These are phyloP conservation scores for Lophius americanus DNA, from an alignment of 2,797 vertebrate species.

Conservation along the genomic window DNA sequence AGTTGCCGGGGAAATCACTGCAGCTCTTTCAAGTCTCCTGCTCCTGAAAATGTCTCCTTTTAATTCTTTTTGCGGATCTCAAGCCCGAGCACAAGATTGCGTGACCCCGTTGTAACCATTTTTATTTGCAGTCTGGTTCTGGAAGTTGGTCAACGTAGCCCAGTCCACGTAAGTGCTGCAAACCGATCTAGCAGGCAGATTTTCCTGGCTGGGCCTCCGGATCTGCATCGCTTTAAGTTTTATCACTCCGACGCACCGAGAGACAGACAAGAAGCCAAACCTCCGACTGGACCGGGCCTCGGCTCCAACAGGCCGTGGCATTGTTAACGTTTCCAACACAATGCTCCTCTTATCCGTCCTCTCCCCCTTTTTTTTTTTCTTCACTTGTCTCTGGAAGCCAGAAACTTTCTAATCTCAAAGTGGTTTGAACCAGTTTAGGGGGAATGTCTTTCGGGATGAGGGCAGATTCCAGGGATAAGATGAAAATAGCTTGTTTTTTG, in stretches of 20 bases:
- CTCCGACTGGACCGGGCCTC: conserved; percentile 7
- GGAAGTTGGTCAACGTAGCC: conserved; percentile 21
- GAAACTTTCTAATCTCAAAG: conserved; percentile 48
- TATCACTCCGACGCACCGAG: conserved; percentile 48
- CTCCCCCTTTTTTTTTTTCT: background rate
- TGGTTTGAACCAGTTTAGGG: conserved; percentile 48
- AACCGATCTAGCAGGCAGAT: conserved; percentile 43
- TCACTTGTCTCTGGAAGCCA: conserved; percentile 19
- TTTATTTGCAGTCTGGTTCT: conserved; percentile 17
- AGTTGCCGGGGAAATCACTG: conserved; percentile 9
- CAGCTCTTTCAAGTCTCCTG: conserved; percentile 32
- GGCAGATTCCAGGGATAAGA: conserved; percentile 39
- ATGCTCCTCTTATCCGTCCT: conserved; percentile 44
- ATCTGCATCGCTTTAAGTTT: conserved; percentile 36
- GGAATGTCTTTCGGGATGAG: conserved; percentile 43
- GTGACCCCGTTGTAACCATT: conserved; percentile 4
- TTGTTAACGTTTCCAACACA: conserved; percentile 54
- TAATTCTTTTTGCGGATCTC: background rate
- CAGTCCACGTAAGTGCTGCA: conserved; percentile 29
- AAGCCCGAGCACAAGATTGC: background rate
- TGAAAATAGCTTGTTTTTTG: background rate
- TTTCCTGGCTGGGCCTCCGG: conserved; percentile 29
- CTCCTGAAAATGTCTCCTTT: background rate
- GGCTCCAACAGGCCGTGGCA: conserved; percentile 35
- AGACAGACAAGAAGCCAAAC: conserved; percentile 51